Percentiles rank a stretch among this genome's conserved stretches.
These are phyloP conservation scores for Eupithecia pulchellata DNA, from an alignment of 2,888 invertebrate species.

Conservation along the genomic window DNA sequence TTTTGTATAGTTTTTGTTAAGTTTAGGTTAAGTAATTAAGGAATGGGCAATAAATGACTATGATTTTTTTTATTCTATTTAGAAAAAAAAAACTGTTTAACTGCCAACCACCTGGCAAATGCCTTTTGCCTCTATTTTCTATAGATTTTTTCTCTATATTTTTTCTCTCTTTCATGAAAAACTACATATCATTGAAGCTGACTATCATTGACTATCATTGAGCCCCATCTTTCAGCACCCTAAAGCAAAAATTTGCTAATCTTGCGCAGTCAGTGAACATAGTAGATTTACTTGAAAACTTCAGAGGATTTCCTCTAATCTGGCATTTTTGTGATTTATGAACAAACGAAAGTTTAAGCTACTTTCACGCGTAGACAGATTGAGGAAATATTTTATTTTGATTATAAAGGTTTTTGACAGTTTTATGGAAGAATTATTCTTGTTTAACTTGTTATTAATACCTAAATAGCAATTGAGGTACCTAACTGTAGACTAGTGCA, in stretches of 20 bases:
- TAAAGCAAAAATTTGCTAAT: conserved; percentile 33
- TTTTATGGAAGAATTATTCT: not conserved
- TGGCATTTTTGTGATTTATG: conserved; percentile 29
- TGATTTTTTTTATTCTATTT: no score
- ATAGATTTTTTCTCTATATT: no score
- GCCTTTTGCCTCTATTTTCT: no score
- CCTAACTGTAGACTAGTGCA: no score
- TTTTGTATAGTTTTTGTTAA: no score
- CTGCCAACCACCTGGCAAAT: no score
- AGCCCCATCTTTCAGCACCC: not conserved
- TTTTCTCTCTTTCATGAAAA: no score
- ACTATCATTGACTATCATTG: conserved; percentile 7
- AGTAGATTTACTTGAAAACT: conserved; percentile 33
- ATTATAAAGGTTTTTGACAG: conserved; percentile 5
- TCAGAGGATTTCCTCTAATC: conserved; percentile 22
- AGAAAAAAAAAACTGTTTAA: no score
- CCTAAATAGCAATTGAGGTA: no score
- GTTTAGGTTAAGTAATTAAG: no score
- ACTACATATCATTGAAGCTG: no score
- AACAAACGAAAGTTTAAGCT: conserved; percentile 19
- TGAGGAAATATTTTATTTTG: conserved; percentile 11
- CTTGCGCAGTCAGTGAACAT: conserved; percentile 34
- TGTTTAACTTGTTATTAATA: not conserved
- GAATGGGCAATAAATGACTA: no score
- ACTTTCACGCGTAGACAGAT: conserved; percentile 17